Conservation (phyloP, 2,797 vertebrate genomes). For the Erethizon dorsatum region DNA sequence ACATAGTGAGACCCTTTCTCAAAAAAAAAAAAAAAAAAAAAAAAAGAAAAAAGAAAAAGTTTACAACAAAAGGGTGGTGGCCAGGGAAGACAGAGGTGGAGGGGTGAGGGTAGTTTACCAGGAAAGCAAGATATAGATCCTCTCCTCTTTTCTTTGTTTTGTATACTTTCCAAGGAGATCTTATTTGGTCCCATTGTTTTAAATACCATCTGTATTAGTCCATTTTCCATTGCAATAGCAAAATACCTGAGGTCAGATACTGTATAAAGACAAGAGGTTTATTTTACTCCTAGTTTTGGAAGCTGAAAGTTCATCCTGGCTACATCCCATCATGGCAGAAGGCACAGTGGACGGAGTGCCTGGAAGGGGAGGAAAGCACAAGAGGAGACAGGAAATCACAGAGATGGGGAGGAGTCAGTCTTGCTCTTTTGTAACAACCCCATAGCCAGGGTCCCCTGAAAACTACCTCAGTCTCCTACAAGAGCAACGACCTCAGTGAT, state of each 20-base stretch:
- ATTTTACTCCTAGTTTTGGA: not conserved
- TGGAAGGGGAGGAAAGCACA: not conserved
- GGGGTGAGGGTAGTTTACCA: rapidly evolving
- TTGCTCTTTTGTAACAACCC: not conserved
- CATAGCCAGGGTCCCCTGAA: not conserved
- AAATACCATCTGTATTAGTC: not conserved
- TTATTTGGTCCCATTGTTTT: not conserved
- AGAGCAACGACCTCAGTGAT: not conserved
- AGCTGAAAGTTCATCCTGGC: not conserved
- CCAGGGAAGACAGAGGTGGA: too few relatives aligned
- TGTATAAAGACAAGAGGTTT: not conserved
- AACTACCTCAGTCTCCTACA: not conserved
- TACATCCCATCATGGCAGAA: not conserved
- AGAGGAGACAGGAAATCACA: not conserved
- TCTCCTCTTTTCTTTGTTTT: not conserved
- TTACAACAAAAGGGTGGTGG: not conserved
- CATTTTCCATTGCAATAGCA: not conserved
- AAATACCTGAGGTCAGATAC: not conserved
- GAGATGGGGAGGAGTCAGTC: not conserved
- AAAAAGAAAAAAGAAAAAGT: too few relatives aligned
- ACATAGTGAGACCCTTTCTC: not conserved
- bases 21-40: too few relatives aligned
- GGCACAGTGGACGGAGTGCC: not conserved
- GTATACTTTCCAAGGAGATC: not conserved
- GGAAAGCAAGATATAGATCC: not conserved